These are phyloP conservation scores for Danionella cerebrum DNA, from an alignment of 2,113 vertebrate species.

Conservation along the genomic window DNA sequence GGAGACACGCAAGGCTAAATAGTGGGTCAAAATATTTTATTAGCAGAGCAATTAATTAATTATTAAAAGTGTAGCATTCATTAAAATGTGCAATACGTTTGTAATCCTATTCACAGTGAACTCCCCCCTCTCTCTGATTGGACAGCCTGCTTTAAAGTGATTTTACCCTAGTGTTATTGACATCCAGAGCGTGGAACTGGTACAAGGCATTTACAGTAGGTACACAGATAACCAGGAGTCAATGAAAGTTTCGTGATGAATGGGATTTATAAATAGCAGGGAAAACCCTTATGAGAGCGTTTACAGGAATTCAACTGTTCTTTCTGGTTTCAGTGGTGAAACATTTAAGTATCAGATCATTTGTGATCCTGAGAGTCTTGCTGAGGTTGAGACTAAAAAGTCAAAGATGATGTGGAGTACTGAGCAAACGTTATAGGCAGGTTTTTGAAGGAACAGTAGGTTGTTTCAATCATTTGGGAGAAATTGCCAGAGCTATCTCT, in stretches of 20 bases:
- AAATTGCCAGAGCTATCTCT: too few species aligned
- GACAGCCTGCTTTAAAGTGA: too few species aligned
- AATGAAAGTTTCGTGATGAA: slow-evolving; percentile 28
- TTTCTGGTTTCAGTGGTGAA: slow-evolving; percentile 45
- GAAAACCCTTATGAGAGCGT: slow-evolving; percentile 48
- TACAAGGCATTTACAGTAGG: neutral
- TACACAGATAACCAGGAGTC: slow-evolving; percentile 16
- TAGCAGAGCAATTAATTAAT: too few species aligned
- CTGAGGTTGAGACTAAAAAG: neutral
- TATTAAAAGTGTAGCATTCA: too few species aligned
- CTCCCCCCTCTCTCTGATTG: too few species aligned
- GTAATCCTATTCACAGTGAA: too few species aligned
- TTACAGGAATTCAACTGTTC: slow-evolving; percentile 58
- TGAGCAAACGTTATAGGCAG: too few species aligned
- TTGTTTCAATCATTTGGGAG: too few species aligned
- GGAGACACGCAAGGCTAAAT: too few species aligned
- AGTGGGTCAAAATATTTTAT: too few species aligned
- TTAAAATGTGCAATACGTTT: too few species aligned
- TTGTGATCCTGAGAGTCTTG: slow-evolving; percentile 53
- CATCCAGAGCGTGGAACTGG: neutral
- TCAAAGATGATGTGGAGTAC: neutral
- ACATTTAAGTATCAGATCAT: slow-evolving; percentile 50
- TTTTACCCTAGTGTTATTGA: slow-evolving; percentile 4
- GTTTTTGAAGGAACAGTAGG: too few species aligned
- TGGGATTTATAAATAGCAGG: slow-evolving; percentile 29